Conservation (phyloP, 1,140 invertebrate genomes). For the Caligus rogercresseyi region DNA sequence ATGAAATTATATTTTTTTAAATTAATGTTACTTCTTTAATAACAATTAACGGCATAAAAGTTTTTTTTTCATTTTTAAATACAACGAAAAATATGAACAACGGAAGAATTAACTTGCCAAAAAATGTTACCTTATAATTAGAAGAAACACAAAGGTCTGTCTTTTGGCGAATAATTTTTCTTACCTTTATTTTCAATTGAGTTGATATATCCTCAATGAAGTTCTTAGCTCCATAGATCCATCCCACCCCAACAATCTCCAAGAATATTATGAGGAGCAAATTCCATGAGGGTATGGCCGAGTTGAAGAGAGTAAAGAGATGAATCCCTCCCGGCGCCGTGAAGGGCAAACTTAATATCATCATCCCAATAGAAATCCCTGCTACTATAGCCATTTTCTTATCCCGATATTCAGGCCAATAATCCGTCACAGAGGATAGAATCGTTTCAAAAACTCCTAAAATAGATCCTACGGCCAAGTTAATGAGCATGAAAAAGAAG, state of each 20-base stretch:
- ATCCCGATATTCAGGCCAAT: constrained; percentile 47
- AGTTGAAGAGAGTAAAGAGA: constrained; percentile 18
- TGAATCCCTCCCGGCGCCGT: constrained; percentile 16
- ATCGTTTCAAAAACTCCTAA: constrained; percentile 45
- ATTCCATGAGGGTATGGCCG: constrained; percentile 15
- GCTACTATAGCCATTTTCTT: constrained; percentile 22
- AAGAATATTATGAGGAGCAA: constrained; percentile 13
- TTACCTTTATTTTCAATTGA: neutral
- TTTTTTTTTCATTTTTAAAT: too few species aligned
- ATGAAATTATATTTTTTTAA: too few species aligned
- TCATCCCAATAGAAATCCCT: constrained; percentile 60
- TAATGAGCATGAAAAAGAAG: constrained; percentile 41
- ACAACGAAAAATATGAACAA: too few species aligned
- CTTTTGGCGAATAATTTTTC: neutral
- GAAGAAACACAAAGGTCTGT: neutral
- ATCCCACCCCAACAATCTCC: constrained; percentile 8
- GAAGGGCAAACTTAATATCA: constrained; percentile 33
- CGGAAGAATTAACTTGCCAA: neutral
- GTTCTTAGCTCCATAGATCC: constrained; percentile 14
- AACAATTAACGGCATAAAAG: too few species aligned
- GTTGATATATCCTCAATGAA: constrained; percentile 10
- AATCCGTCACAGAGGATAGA: constrained; percentile 55
- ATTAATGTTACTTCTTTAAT: too few species aligned
- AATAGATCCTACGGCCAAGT: constrained; percentile 20
- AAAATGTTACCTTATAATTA: constrained; percentile 1